phyloP scores from a whole-genome alignment of 2,113 vertebrate species.

The Pterocles orientalis region DNA sequence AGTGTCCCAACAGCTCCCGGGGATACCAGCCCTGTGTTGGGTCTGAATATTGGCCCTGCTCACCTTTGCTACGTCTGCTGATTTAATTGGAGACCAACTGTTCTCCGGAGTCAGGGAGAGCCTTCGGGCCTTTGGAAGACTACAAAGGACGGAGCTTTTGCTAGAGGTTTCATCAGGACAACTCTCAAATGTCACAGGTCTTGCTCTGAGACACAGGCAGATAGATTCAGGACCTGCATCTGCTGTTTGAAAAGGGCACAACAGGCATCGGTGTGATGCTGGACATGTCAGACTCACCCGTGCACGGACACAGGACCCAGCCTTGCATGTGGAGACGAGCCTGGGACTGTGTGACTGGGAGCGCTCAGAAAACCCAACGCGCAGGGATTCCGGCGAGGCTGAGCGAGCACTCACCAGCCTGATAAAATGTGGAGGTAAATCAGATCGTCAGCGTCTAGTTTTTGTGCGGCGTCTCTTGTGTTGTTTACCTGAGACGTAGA shows the following conservation, averaged over 20 bases:
- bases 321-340: neutral
- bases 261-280: neutral
- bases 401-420: fast-evolving
- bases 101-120: neutral
- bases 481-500: constrained; percentile 84
- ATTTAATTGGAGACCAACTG: neutral
- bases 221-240: neutral
- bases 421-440: fast-evolving
- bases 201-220: neutral
- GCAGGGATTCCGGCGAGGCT: neutral
- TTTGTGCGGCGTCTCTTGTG: neutral
- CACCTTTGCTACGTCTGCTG: neutral
- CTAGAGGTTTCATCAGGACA: neutral
- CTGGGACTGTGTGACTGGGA: neutral
- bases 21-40: neutral
- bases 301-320: neutral
- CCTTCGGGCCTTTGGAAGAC: neutral
- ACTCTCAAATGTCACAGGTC: fast-evolving
- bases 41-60: neutral
- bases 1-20: neutral
- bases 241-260: neutral
- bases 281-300: neutral
- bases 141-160: neutral
- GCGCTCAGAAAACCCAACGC: neutral
- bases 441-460: neutral